Base-by-base conservation (phyloP, 2,888 invertebrate species). In the Thelaira solivaga region DNA sequence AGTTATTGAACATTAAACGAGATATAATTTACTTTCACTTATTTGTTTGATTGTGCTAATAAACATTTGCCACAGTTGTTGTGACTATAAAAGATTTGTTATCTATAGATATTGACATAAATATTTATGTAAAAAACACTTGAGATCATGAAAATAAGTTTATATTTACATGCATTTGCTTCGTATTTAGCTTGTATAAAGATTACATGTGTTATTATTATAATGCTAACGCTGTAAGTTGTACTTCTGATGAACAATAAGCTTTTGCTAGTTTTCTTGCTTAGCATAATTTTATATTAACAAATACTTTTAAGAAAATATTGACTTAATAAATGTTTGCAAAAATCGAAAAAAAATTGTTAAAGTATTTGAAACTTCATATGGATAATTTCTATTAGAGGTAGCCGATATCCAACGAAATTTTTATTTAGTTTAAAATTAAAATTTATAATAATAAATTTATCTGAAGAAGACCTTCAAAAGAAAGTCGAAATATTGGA, bases 1-100 rank as follows among this genome's bases (percentile, higher is more conserved):
- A 16, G 24, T 16, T 51, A 41, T 49, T 73, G 13, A 41, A 57
- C 22, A 64, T 73, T 57, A 73, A 57, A n/a, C n/a, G n/a, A n/a
- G n/a, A 47, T 57, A 53, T 51, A 71, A 71, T 53, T 41, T 53
- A 53, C 20, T 61, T 41, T 41, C 31, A 34, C 36, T 53, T 53
- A 53, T 71, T 62, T 62, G 55, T 45, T 29, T 72, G 53, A 72
- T 72, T 47, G 39, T 47, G 47, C 55, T 55, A 64, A 64, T 47
- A 57, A 64, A 64, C 49, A 47, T 55, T 34, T 72, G 13, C 29
- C 39, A 7, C n/a, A 18, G 13, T 43, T n/a, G 7, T 22, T 41
- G 7, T 10, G 29, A 16, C 41, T 45, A 16, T 41, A 13, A 13
- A 55, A 61, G 69, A 71, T 51, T 39, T 69, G 68, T 41, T 49